Percentiles rank a stretch among this genome's conserved stretches.
Evolutionary conservation across 2,113 vertebrate species (phyloP).

Genomic region (Pontoporia blainvillei): DNA sequence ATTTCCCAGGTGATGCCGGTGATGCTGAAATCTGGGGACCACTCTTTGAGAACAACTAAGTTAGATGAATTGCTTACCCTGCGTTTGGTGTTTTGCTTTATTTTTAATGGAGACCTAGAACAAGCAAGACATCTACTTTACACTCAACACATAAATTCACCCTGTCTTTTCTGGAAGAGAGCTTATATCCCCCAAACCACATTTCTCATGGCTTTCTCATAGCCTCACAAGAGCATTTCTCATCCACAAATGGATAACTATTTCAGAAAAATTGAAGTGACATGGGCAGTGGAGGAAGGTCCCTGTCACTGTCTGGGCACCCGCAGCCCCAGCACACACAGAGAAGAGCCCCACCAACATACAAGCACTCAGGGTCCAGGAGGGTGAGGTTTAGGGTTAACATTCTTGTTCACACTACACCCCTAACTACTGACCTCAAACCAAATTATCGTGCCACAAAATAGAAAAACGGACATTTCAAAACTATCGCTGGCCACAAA

Average conservation of each 20-base stretch:
- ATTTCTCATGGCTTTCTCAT: background rate
- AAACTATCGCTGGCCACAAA: background rate
- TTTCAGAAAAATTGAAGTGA: background rate
- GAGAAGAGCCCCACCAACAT: background rate
- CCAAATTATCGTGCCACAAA: background rate
- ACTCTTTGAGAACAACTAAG: background rate
- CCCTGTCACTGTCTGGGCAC: background rate
- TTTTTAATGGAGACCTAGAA: background rate
- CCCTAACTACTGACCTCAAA: background rate
- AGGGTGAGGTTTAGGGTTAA: background rate
- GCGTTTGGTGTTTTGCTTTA: background rate
- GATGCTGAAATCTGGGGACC: background rate
- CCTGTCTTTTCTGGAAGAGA: background rate
- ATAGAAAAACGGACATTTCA: background rate
- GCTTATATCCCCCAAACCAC: background rate
- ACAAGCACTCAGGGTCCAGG: background rate
- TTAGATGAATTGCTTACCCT: background rate
- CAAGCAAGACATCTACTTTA: background rate
- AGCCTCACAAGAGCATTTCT: background rate
- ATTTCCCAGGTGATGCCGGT: background rate
- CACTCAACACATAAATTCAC: background rate
- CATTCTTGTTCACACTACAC: background rate
- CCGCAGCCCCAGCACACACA: accelerated
- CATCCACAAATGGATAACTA: background rate
- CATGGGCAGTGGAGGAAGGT: background rate